Conservation (phyloP, 1,140 invertebrate species). For the Portunus trituberculatus region DNA sequence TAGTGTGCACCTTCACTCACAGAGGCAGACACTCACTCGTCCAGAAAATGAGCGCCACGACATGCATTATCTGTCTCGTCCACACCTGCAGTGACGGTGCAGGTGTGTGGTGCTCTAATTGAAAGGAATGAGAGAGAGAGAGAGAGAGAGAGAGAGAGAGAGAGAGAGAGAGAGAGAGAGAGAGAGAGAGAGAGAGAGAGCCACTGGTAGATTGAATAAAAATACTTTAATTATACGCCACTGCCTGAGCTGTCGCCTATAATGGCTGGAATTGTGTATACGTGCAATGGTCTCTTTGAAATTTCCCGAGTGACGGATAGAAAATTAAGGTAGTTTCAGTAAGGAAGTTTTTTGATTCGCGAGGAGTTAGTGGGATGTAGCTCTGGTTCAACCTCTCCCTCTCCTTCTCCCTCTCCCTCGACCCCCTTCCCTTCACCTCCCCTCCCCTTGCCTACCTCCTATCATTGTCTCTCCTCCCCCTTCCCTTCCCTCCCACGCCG, state of each 20-base stretch:
- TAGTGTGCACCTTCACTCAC: background rate
- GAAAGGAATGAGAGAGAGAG: background rate
- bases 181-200: background rate
- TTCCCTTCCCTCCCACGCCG: background rate
- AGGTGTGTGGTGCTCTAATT: background rate
- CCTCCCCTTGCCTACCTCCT: background rate
- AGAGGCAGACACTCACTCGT: background rate
- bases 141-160: background rate
- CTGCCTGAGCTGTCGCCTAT: background rate
- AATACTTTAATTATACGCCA: background rate
- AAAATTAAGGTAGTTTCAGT: background rate
- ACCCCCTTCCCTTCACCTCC: background rate
- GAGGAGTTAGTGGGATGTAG: background rate
- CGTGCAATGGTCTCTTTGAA: background rate
- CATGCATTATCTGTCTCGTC: slow-evolving; percentile 10
- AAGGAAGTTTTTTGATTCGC: background rate
- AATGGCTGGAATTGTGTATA: background rate
- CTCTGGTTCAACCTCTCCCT: background rate
- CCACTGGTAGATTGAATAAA: background rate
- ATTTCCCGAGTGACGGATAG: background rate
- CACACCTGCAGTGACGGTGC: background rate
- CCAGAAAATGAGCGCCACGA: background rate
- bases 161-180: background rate
- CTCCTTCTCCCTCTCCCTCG: background rate
- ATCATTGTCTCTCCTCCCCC: background rate